A percentile compares a stretch with the other conserved stretches of the same genome.
Conservation (phyloP, 2,113 vertebrate genomes). For the Proteles cristata region DNA sequence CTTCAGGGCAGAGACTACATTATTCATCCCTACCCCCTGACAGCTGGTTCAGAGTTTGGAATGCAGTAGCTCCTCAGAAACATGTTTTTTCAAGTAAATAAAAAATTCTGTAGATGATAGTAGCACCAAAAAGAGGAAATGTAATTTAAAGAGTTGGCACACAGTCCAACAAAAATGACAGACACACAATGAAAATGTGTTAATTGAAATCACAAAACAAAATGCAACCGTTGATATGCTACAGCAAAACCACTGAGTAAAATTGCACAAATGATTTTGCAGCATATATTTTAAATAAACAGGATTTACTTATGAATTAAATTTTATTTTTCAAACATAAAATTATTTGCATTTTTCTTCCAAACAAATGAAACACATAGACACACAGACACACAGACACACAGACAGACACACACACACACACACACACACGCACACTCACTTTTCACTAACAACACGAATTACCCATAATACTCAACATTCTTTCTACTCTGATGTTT, state of each 20-base stretch:
- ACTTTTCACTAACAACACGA: slow-evolving; percentile 24
- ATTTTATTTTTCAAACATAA: slow-evolving; percentile 13
- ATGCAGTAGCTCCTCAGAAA: background rate
- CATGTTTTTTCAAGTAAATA: background rate
- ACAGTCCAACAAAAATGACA: background rate
- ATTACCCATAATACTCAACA: slow-evolving; percentile 36
- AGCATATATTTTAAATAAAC: background rate
- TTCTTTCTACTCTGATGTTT: slow-evolving; percentile 10
- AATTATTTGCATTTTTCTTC: background rate
- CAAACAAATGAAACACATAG: background rate
- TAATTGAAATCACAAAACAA: background rate
- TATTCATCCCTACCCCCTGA: background rate
- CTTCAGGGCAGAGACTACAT: background rate
- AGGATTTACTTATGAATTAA: background rate
- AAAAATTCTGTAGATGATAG: background rate
- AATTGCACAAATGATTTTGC: background rate
- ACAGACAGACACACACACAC: background rate
- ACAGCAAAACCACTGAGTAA: background rate
- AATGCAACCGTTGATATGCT: background rate
- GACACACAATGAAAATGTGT: background rate
- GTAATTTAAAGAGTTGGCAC: slow-evolving; percentile 34
- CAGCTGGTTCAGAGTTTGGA: background rate
- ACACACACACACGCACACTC: background rate
- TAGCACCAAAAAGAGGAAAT: background rate
- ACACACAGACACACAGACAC: background rate